phyloP scores from a whole-genome alignment of 2,888 invertebrate species.

The Empis stercorea region DNA sequence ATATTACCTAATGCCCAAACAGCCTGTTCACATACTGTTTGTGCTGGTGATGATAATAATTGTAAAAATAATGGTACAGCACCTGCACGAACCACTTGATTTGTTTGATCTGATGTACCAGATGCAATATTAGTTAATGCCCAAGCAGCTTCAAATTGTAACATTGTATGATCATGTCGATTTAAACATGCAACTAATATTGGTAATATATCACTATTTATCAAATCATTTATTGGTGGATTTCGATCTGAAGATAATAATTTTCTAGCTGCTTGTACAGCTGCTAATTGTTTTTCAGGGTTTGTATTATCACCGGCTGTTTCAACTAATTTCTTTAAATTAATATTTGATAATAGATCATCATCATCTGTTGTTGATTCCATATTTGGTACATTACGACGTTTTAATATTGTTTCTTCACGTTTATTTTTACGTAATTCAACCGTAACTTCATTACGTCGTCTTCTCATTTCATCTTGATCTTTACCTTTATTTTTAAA shows the following conservation, averaged over 20 bases:
- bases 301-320: conserved; percentile 72
- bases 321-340: conserved; percentile 69
- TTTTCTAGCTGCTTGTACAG: conserved; percentile 92
- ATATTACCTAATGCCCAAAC: conserved; percentile 92
- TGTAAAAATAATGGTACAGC: conserved; percentile 92
- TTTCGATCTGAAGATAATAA: conserved; percentile 93
- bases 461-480: conserved; percentile 96
- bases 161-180: conserved; percentile 69
- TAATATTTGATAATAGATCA: conserved; percentile 58
- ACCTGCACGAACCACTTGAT: conserved; percentile 80
- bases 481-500: conserved; percentile 99
- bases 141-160: conserved; percentile 98
- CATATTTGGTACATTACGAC: conserved; percentile 83
- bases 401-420: conserved; percentile 91
- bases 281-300: conserved; percentile 70
- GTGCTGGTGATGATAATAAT: conserved; percentile 81
- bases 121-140: conserved; percentile 94
- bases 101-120: conserved; percentile 86
- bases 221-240: conserved; percentile 95
- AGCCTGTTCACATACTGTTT: conserved; percentile 97
- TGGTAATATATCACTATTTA: conserved; percentile 87
- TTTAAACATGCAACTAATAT: conserved; percentile 84
- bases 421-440: conserved; percentile 96
- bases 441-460: conserved; percentile 91
- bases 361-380: conserved; percentile 71